These are phyloP conservation scores for Epizoanthus fatuus DNA, from an alignment of 92 coral and sea anemone genomes.

Conservation along the genomic window DNA sequence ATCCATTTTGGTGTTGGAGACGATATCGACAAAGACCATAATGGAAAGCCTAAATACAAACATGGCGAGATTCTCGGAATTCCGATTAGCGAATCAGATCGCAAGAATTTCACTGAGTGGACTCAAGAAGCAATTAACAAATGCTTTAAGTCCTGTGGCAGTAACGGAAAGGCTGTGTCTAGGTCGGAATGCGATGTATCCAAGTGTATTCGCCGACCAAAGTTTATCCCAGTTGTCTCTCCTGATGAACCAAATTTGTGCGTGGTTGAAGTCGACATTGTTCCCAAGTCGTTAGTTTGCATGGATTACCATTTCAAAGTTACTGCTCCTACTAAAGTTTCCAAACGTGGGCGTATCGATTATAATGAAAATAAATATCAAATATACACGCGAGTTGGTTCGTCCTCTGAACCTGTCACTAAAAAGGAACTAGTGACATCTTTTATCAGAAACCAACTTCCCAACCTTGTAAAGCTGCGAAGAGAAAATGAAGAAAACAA, in stretches of 20 bases:
- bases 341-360: background rate
- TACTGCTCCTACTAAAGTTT: conserved; percentile 11
- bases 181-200: background rate
- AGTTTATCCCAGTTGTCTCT: conserved; percentile 20
- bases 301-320: conserved; percentile 29
- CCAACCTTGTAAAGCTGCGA: background rate
- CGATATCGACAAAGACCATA: conserved; percentile 24
- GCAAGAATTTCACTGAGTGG: conserved; percentile 20
- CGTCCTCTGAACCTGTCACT: conserved; percentile 26
- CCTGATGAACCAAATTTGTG: conserved; percentile 1
- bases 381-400: conserved; percentile 28
- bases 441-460: background rate
- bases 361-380: conserved; percentile 10
- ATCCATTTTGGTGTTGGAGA: conserved; percentile 77
- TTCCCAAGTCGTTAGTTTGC: conserved; percentile 22
- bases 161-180: conserved; percentile 16
- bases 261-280: conserved; percentile 38
- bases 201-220: conserved; percentile 30
- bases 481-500: conserved; percentile 8
- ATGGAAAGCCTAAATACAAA: conserved; percentile 23
- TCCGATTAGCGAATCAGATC: conserved; percentile 13
- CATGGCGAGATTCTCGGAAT: conserved; percentile 46
- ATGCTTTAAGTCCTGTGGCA: conserved; percentile 19
- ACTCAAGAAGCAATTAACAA: conserved; percentile 14
- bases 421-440: background rate